Conservation (phyloP, 53 echinoderm and acorn worm genomes). For the Temnopleurus reevesii region DNA sequence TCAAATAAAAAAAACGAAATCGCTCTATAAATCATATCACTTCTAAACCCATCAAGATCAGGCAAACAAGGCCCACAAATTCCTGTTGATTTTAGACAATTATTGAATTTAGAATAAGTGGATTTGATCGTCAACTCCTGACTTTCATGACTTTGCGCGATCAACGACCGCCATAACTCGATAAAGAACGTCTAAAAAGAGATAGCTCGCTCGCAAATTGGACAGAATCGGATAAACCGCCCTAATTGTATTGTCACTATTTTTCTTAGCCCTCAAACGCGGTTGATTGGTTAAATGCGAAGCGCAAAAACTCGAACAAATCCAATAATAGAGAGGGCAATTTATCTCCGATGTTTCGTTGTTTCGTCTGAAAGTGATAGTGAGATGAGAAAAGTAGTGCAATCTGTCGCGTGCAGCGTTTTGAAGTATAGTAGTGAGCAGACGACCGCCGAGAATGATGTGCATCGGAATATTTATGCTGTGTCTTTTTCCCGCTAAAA, state of each 20-base stretch:
- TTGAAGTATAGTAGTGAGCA: not conserved
- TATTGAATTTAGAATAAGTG: slow-evolving; percentile 56
- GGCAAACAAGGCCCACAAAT: slow-evolving; percentile 27
- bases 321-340: not conserved
- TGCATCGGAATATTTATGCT: not conserved
- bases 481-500: not conserved
- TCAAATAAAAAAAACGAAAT: not conserved
- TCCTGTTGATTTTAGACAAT: slow-evolving; percentile 56
- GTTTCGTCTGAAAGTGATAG: not conserved
- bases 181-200: not conserved
- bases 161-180: not conserved
- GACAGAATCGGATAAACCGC: not conserved
- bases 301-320: slow-evolving; percentile 11
- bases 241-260: slow-evolving; percentile 48
- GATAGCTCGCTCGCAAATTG: slow-evolving; percentile 30
- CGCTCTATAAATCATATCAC: slow-evolving; percentile 18
- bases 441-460: not conserved
- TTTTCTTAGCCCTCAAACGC: slow-evolving; percentile 36
- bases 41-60: not conserved
- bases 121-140: slow-evolving; percentile 34
- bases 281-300: slow-evolving; percentile 26
- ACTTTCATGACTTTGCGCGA: not conserved
- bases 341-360: not conserved
- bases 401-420: not conserved
- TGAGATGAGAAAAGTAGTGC: not conserved